These are phyloP conservation scores for Xanthorhoe spadicearia DNA, from an alignment of 2,888 invertebrate species.

Conservation along the genomic window DNA sequence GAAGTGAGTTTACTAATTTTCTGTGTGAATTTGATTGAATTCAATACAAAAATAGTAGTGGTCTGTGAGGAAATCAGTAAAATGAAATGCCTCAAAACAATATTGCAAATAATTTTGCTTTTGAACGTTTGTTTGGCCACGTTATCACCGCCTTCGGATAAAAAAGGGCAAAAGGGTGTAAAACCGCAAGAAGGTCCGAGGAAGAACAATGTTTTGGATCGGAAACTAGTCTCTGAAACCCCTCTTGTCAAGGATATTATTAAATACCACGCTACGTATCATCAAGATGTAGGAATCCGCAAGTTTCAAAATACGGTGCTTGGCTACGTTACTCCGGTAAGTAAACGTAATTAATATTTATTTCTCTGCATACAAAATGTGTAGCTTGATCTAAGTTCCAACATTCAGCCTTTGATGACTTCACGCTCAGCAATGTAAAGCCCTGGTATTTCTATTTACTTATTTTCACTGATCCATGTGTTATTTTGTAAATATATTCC, in stretches of 20 bases:
- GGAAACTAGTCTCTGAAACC: constrained; percentile 88
- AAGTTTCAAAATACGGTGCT: constrained; percentile 90
- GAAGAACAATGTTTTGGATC: constrained; percentile 87
- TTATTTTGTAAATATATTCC: no score
- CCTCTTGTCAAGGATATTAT: constrained; percentile 90
- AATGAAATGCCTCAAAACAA: constrained; percentile 69
- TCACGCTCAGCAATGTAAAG: no score
- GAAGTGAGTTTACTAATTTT: constrained; percentile 4
- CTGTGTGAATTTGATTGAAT: constrained; percentile 10
- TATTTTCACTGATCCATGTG: no score
- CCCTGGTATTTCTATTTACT: no score
- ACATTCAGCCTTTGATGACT: no score
- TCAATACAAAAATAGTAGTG: not conserved
- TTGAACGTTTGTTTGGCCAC: constrained; percentile 74
- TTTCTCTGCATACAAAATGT: not conserved
- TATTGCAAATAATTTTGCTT: constrained; percentile 66
- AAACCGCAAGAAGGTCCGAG: constrained; percentile 85
- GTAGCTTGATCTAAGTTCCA: no score
- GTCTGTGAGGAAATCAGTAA: constrained; percentile 2
- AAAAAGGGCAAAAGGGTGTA: constrained; percentile 74
- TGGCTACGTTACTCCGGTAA: constrained; percentile 95
- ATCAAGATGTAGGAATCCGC: constrained; percentile 86
- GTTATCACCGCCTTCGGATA: constrained; percentile 77
- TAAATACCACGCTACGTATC: constrained; percentile 90
- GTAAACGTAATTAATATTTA: constrained; percentile 39